Base-by-base conservation (phyloP, 1,140 invertebrate species). In the Heliconius nattereri region DNA sequence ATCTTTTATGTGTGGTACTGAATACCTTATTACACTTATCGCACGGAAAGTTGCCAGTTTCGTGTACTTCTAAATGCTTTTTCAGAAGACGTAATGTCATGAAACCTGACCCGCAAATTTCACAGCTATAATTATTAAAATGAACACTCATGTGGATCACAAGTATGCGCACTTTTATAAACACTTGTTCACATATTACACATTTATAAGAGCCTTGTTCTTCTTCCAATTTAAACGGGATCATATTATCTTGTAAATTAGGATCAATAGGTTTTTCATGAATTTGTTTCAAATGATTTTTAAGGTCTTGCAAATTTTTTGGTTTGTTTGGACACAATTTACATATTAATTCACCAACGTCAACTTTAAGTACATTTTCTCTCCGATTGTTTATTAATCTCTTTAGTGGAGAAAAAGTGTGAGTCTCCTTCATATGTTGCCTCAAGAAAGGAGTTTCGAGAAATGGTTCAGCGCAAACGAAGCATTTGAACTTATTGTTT, bases 131-230 rank as follows among this genome's bases (percentile, higher is more conserved):
- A 78, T 94, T 94, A 75, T 89, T 93, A 71, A 94, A 94, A 74
- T 94, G 93, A 0, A 90, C 89, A 71, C 91, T 94, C 93, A 94
- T 94, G 76, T 94, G 93, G 6, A 94, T 92, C 1, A 93, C 92
- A 13, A 94, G 81, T 71, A 90, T 90, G 3, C 92, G 85, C 2
- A 94, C 85, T 89, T 93, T 94, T n/a, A 93, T 94, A 75, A 96
- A 96, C 0, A 89, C 94, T 77, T 95, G 94, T 1, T 95, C 92
- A 73, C 96, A 96, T 23, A 96, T 94, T 0, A 95, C 94, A 79
- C 95, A 96, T n/a, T 94, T 87, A 75, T 91, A 92, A 0, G 82
- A 78, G 2, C 85, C 87, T 5, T 89, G 84, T 16, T 78, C 81
- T 7, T 82, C 79, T n/a, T 91, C 87, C 0, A 94, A 73, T 73